A percentile compares a stretch with the other conserved stretches of the same genome.
Evolutionary conservation across 1,140 invertebrate genomes (phyloP).

Genomic region (Pogonomyrmex californicus): DNA sequence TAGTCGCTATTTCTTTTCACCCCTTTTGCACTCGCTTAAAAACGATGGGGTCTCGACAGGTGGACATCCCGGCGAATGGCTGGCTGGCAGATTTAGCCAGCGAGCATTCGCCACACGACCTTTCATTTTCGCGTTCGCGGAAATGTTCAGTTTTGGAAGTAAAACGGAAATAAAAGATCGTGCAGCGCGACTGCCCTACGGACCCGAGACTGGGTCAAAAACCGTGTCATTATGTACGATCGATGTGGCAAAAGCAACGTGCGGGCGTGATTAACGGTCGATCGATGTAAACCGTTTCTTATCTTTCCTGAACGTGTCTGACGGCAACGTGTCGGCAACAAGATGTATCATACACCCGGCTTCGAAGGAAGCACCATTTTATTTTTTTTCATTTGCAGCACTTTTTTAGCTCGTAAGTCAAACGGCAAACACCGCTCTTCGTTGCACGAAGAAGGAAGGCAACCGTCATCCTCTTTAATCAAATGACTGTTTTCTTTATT

Average conservation of each 20-base stretch:
- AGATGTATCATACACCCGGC: constrained; percentile 68
- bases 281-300: constrained; percentile 35
- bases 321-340: constrained; percentile 8
- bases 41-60: neutral
- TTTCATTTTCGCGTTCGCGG: neutral
- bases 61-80: neutral
- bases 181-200: neutral
- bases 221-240: constrained; percentile 41
- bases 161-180: neutral
- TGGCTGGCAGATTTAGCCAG: neutral
- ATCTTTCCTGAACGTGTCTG: constrained; percentile 18
- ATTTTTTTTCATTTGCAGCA: constrained; percentile 57
- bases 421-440: constrained; percentile 44
- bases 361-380: constrained; percentile 50
- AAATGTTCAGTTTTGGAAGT: neutral
- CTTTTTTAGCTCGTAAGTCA: constrained; percentile 20
- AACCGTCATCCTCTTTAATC: neutral
- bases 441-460: constrained; percentile 48
- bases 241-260: constrained; percentile 22
- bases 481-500: constrained; percentile 72
- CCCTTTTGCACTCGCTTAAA: constrained; percentile 24
- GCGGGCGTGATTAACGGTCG: constrained; percentile 32
- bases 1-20: constrained; percentile 48
- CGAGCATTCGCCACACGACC: neutral
- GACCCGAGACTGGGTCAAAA: constrained; percentile 40